These are phyloP conservation scores for Cossypha polioptera DNA, from an alignment of 2,797 vertebrate genomes.

Conservation along the genomic window DNA sequence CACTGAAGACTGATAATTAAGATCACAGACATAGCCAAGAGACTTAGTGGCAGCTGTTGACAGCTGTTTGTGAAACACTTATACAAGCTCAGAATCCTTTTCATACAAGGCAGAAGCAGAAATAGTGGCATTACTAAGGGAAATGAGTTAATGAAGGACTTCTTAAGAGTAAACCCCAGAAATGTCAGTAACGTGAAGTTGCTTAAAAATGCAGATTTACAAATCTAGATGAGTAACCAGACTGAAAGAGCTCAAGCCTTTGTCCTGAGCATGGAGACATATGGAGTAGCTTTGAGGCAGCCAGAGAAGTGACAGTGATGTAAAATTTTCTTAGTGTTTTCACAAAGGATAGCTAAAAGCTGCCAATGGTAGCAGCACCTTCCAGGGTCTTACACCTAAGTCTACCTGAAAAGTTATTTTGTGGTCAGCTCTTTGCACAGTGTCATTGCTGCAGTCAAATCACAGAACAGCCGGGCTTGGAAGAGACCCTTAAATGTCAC, in stretches of 20 bases:
- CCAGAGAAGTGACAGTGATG: background rate
- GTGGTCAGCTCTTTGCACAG: background rate
- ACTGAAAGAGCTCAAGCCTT: background rate
- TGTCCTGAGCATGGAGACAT: background rate
- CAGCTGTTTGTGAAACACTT: background rate
- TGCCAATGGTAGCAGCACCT: background rate
- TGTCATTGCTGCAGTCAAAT: background rate
- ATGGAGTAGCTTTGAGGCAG: background rate
- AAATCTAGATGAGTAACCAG: background rate
- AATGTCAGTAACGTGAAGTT: background rate
- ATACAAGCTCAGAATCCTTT: background rate
- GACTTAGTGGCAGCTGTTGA: background rate
- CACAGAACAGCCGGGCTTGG: background rate
- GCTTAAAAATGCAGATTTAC: background rate
- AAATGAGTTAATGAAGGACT: background rate
- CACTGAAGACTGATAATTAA: background rate
- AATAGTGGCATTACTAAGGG: background rate
- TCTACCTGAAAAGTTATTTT: background rate
- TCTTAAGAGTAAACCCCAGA: background rate
- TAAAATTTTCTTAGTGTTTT: background rate
- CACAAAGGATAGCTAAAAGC: background rate
- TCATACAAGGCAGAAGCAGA: background rate
- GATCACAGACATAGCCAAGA: background rate
- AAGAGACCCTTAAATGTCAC: background rate
- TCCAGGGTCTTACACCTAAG: background rate